These are phyloP conservation scores for Phrixothrix hirtus DNA, from an alignment of 2,888 invertebrate species.

Conservation along the genomic window DNA sequence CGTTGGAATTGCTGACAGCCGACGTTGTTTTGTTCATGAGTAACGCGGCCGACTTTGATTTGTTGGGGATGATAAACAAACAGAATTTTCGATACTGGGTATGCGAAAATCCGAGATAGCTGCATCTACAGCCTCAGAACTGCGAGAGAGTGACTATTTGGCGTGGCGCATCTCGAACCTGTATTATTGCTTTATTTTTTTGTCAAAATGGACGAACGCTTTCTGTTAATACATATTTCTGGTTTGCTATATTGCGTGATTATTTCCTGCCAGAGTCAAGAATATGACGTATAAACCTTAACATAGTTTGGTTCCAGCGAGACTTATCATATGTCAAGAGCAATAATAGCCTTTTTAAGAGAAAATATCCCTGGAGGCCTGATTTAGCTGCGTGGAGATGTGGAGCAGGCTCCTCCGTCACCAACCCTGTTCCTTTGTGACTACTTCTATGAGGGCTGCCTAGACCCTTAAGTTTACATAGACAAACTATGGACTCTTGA, in stretches of 20 bases:
- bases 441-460: too few species aligned
- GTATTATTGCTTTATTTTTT: too few species aligned
- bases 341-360: background rate
- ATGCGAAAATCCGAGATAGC: too few species aligned
- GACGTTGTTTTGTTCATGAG: conserved; percentile 3
- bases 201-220: background rate
- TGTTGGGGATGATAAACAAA: conserved; percentile 5
- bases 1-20: conserved; percentile 2
- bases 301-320: background rate
- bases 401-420: conserved; percentile 6
- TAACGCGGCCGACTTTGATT: background rate
- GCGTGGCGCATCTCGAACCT: too few species aligned
- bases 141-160: too few species aligned
- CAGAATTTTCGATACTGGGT: too few species aligned
- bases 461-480: background rate
- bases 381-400: conserved; percentile 4
- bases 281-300: background rate
- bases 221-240: conserved; percentile 1
- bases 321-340: background rate
- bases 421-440: too few species aligned
- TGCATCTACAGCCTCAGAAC: too few species aligned
- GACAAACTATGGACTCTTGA: too few species aligned
- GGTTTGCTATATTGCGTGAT: conserved; percentile 5
- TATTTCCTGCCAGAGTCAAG: conserved; percentile 4
- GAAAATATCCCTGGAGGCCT: too few species aligned